Conservation (phyloP, 2,888 invertebrate genomes). For the Unio pictorum region DNA sequence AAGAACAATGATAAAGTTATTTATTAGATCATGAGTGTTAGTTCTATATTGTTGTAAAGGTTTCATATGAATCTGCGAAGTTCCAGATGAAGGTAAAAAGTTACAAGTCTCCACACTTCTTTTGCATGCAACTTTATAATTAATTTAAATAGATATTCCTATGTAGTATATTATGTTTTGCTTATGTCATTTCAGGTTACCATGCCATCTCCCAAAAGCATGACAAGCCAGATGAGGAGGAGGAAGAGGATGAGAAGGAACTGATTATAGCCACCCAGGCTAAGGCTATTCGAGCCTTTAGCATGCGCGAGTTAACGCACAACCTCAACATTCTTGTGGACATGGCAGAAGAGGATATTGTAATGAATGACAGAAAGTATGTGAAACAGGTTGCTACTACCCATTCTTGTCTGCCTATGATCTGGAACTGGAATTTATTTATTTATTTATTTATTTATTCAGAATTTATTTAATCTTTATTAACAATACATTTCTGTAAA, state of each 20-base stretch:
- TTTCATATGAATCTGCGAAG: no score
- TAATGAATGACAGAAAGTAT: conserved; percentile 74
- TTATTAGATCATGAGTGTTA: no score
- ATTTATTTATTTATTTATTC: no score
- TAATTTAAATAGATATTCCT: no score
- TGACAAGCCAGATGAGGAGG: conserved; percentile 74
- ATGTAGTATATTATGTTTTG: background rate
- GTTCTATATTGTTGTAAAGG: no score
- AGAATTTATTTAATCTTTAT: no score
- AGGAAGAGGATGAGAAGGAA: conserved; percentile 70
- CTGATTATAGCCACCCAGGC: conserved; percentile 11
- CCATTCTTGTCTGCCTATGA: background rate
- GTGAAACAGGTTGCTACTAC: conserved; percentile 9
- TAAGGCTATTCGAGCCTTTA: conserved; percentile 69
- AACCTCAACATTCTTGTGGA: conserved; percentile 93
- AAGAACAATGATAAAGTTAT: no score
- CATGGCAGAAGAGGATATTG: conserved; percentile 95
- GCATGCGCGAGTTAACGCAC: conserved; percentile 90
- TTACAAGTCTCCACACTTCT: no score
- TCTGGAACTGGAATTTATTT: no score
- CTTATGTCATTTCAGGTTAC: conserved; percentile 77
- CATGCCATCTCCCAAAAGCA: conserved; percentile 87
- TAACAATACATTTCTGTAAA: no score
- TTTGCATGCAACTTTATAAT: no score
- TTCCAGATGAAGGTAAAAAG: no score